Evolutionary conservation across 2,888 invertebrate species (phyloP), one percentile per base, ranked within the genome.

Genomic region (Drosophila neotestacea): DNA sequence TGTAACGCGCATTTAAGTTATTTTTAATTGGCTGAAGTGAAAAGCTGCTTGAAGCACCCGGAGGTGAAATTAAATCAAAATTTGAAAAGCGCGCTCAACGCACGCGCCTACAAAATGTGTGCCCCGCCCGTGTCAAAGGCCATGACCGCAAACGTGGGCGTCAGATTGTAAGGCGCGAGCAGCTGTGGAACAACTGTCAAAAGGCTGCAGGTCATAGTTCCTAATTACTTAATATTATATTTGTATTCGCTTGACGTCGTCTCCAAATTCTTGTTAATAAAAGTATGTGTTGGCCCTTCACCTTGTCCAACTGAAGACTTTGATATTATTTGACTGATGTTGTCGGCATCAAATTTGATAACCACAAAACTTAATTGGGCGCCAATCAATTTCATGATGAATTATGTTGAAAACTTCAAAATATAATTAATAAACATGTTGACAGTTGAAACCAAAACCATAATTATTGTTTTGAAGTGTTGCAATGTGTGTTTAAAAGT

Each of bases 21-120:
- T 71, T 73, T 86, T 82, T 88, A 86, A 88, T 86, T 88, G 84
- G 78, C 76, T 70, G 47, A 55, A 48, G 34, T 50, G 58, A 38
- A 68, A 65, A 59, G 67, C 54, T 61, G 50, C 65, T 58, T 61
- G 27, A 16, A 36, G 50, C 58, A 51, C 65, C 71, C 65, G 55
- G 65, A 41, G 68, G 58, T 56, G 51, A 87, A 88, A 87, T 88
- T 76, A 69, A 88, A 88, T 88, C 76, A 85, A 69, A 82, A 81
- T 73, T 69, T 67, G 46, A 63, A 63, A 72, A 46, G 52, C 61
- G 66, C 36, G 16, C 34, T 50, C 66, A 63, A 62, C 42, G 66
- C 52, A 74, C 59, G 38, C 68, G 73, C 62, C 50, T 7, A 2
- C 30, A 6, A 36, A 67, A 38, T 51, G 34, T 56, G 70, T 27